Conservation (phyloP, 2,888 invertebrate species). For the Drosophila algonquin region DNA sequence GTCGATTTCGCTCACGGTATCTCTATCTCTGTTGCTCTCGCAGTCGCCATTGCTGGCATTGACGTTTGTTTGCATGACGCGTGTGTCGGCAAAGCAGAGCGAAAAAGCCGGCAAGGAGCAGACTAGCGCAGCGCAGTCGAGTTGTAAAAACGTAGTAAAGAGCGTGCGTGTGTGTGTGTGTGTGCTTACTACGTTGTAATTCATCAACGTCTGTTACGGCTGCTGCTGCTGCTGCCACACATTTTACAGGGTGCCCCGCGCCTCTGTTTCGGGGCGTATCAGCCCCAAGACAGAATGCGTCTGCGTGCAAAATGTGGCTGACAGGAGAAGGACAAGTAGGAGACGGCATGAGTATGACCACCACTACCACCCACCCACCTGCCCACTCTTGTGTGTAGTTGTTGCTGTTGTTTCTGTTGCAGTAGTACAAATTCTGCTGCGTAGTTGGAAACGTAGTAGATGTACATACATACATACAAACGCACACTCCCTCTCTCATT, state of each 20-base stretch:
- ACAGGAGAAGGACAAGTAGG: constrained; percentile 44
- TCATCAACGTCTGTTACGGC: constrained; percentile 57
- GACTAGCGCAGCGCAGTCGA: constrained; percentile 29
- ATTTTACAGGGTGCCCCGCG: constrained; percentile 29
- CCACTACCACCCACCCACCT: constrained; percentile 22
- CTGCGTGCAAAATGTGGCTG: constrained; percentile 65
- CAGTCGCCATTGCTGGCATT: constrained; percentile 47
- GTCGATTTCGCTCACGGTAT: constrained; percentile 1
- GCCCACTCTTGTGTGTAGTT: constrained; percentile 17
- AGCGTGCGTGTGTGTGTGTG: constrained; percentile 18
- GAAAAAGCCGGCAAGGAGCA: constrained; percentile 18
- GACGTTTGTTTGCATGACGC: constrained; percentile 70
- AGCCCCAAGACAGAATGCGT: constrained; percentile 63
- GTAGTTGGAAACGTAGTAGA: constrained; percentile 65
- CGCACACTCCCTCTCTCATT: constrained; percentile 23
- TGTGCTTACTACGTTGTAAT: constrained; percentile 65
- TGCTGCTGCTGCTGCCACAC: constrained; percentile 31
- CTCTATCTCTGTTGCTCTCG: background rate
- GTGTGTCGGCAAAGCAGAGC: constrained; percentile 21
- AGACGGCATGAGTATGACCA: constrained; percentile 24
- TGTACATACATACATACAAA: constrained; percentile 8
- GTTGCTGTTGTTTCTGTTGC: constrained; percentile 44
- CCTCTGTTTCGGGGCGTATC: constrained; percentile 41
- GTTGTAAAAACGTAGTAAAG: constrained; percentile 69
- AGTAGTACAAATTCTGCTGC: constrained; percentile 67